Evolutionary conservation across 2,797 vertebrate genomes (phyloP).

Genomic region (Syndactyla subalaris): DNA sequence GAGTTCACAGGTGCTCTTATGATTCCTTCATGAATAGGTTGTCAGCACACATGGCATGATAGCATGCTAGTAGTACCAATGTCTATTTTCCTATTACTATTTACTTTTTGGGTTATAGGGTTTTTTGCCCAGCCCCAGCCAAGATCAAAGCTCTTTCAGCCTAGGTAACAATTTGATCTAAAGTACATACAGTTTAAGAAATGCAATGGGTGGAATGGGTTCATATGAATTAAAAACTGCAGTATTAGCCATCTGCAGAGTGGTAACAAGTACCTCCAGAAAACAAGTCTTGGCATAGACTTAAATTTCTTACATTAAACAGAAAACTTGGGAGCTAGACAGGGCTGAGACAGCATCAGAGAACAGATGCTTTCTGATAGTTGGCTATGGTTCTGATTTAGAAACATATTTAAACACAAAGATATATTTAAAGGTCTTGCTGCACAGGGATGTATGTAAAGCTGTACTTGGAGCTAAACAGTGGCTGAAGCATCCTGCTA

Average conservation of each 20-base stretch:
- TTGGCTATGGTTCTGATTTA: conserved; percentile 15
- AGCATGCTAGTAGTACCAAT: neutral
- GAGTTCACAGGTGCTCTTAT: neutral
- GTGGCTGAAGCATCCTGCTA: neutral
- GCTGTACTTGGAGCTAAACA: neutral
- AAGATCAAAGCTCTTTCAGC: neutral
- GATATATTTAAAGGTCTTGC: neutral
- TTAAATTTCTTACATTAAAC: neutral
- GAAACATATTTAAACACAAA: conserved; percentile 10
- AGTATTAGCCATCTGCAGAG: conserved; percentile 24
- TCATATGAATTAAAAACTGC: neutral
- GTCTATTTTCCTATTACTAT: neutral
- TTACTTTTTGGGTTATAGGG: neutral
- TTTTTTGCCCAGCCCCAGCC: neutral
- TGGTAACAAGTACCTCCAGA: neutral
- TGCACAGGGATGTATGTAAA: neutral
- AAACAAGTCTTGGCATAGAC: conserved; percentile 35
- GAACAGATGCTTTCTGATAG: conserved; percentile 49
- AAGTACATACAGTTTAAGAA: neutral
- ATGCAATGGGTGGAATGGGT: neutral
- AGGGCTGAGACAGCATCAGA: conserved; percentile 8
- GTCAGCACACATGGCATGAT: neutral
- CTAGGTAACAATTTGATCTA: neutral
- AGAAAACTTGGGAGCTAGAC: conserved; percentile 24
- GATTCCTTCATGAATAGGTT: neutral